Conservation (phyloP, 1,140 invertebrate species). For the Parapsyche elsis region DNA sequence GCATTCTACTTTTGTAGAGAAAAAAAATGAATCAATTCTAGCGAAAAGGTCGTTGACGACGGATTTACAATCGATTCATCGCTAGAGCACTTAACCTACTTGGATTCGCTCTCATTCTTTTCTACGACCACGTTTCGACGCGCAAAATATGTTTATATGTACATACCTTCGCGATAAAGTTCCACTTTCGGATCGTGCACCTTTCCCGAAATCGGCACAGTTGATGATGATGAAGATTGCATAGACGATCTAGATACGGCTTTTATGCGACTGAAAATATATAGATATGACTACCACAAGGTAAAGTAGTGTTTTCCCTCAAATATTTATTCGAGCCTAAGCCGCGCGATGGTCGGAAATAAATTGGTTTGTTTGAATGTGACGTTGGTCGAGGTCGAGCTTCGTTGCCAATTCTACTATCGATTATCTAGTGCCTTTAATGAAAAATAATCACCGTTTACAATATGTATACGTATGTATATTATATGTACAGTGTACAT, state of each 20-base stretch:
- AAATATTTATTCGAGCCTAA: slow-evolving; percentile 39
- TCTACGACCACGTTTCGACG: neutral
- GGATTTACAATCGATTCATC: slow-evolving; percentile 20
- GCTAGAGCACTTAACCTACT: neutral
- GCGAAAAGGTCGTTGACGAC: slow-evolving; percentile 7
- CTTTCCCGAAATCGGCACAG: neutral
- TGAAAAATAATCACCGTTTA: neutral
- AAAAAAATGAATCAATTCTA: neutral
- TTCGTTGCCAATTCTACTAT: slow-evolving; percentile 29
- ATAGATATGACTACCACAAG: slow-evolving; percentile 26
- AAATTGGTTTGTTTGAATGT: slow-evolving; percentile 36
- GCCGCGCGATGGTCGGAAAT: slow-evolving; percentile 33
- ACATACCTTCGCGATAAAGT: too few species aligned
- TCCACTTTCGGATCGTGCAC: neutral
- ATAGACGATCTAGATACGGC: neutral
- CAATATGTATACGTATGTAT: too few species aligned
- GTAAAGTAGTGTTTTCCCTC: slow-evolving; percentile 27
- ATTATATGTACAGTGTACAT: too few species aligned
- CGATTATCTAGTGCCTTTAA: slow-evolving; percentile 2
- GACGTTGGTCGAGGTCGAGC: slow-evolving; percentile 17
- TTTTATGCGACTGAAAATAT: neutral
- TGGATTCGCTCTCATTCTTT: neutral
- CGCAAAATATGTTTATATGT: too few species aligned
- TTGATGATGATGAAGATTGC: slow-evolving; percentile 11
- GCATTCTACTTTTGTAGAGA: too few species aligned